A percentile compares a stretch with the other conserved stretches of the same genome.
These are phyloP conservation scores for Cryptocephalus moraei DNA, from an alignment of 2,888 invertebrate species.

Conservation along the genomic window DNA sequence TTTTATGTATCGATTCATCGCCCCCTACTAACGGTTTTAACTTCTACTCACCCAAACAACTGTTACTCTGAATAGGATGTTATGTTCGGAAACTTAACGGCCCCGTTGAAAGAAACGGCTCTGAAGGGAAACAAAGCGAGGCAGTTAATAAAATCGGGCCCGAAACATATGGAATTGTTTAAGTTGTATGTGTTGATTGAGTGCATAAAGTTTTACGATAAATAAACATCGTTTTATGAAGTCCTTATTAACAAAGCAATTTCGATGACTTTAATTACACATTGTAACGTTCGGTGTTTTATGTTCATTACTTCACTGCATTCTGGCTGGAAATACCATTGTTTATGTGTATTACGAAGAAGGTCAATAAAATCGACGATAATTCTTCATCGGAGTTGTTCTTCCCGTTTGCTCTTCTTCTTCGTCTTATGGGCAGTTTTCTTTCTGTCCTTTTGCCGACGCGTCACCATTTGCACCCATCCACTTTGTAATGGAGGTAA, in stretches of 20 bases:
- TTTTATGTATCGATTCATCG: too few relatives aligned
- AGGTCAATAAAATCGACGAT: too few relatives aligned
- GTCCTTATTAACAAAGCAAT: constrained; percentile 14
- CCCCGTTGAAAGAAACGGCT: constrained; percentile 22
- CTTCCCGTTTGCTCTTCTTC: constrained; percentile 16
- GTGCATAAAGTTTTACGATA: constrained; percentile 24
- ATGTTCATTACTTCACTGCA: too few relatives aligned
- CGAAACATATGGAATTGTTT: constrained; percentile 27
- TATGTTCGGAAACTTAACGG: constrained; percentile 20
- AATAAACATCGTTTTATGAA: constrained; percentile 26
- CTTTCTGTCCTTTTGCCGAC: constrained; percentile 15
- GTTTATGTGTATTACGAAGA: too few relatives aligned
- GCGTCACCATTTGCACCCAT: too few relatives aligned
- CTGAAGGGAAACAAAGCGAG: constrained; percentile 24
- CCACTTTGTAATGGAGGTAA: too few relatives aligned
- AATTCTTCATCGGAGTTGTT: constrained; percentile 14
- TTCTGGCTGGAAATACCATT: too few relatives aligned
- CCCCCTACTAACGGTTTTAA: too few relatives aligned
- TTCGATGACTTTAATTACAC: constrained; percentile 14
- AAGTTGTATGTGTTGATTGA: constrained; percentile 25
- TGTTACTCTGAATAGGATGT: too few relatives aligned
- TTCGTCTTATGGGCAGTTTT: constrained; percentile 20
- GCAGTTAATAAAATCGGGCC: constrained; percentile 22
- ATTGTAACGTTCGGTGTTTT: constrained; percentile 8
- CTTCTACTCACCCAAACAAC: too few relatives aligned